These are phyloP conservation scores for Notarius quadriscutis DNA, from an alignment of 2,113 vertebrate species.

Conservation along the genomic window DNA sequence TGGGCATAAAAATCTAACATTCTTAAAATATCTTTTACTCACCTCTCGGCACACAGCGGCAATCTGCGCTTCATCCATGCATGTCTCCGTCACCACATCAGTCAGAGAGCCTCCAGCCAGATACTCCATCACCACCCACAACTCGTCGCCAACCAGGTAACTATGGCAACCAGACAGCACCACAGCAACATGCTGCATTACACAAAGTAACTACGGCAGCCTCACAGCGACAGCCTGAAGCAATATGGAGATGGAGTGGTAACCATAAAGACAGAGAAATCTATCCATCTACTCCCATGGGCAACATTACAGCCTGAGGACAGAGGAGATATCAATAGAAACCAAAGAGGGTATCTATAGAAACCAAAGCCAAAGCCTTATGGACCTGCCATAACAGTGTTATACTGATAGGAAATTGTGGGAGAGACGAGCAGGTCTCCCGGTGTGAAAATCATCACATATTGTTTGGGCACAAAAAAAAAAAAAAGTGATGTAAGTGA, in stretches of 20 bases:
- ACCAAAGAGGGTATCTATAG: conserved; percentile 42
- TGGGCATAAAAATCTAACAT: neutral
- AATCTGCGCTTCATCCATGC: conserved; percentile 97
- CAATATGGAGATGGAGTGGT: conserved; percentile 37
- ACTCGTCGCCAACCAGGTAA: conserved; percentile 96
- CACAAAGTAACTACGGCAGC: conserved; percentile 20
- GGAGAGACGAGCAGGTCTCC: neutral
- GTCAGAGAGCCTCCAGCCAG: conserved; percentile 94
- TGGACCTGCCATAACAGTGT: neutral
- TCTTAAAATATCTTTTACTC: conserved; percentile 41
- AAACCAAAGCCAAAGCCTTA: neutral
- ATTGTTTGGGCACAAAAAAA: neutral
- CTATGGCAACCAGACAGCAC: conserved; percentile 65
- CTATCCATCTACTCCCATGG: neutral
- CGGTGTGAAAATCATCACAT: neutral
- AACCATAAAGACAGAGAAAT: conserved; percentile 50
- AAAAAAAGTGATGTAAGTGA: neutral
- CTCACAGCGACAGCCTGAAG: neutral
- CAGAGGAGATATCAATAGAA: conserved; percentile 29
- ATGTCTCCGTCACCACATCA: conserved; percentile 94
- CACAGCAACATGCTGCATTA: neutral
- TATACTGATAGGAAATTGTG: neutral
- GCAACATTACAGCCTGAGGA: neutral
- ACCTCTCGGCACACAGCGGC: conserved; percentile 97
- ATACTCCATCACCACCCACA: conserved; percentile 99